A percentile compares a stretch with the other conserved stretches of the same genome.
phyloP scores from a whole-genome alignment of 37 sponge, comb jelly and placozoan species.

The Agelas oroides region DNA sequence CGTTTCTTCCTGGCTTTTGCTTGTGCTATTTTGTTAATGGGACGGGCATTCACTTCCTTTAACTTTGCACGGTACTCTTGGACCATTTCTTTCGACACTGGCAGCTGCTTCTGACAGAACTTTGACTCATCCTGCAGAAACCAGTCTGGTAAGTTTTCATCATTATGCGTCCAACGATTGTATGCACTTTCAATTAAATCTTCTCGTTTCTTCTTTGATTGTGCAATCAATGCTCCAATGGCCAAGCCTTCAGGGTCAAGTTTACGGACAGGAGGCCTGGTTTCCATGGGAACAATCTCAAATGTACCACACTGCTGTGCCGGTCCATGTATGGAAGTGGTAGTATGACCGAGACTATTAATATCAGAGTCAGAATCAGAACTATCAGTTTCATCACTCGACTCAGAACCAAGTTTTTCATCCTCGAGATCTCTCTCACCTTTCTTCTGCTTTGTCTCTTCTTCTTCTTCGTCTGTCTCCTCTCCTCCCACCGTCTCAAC shows the following conservation, averaged over 20 bases:
- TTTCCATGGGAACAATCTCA: slow-evolving; percentile 59
- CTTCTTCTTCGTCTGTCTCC: not conserved
- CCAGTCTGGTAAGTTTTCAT: slow-evolving; percentile 95
- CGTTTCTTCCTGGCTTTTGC: slow-evolving; percentile 92
- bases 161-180: slow-evolving; percentile 88
- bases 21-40: slow-evolving; percentile 97
- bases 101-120: slow-evolving; percentile 83
- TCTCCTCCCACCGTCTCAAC: not conserved
- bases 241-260: slow-evolving; percentile 92
- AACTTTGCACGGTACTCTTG: slow-evolving; percentile 77
- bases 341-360: not conserved
- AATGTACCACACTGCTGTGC: not conserved
- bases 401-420: not conserved
- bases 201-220: slow-evolving; percentile 84
- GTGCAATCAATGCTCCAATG: slow-evolving; percentile 80
- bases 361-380: no score
- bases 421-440: no score
- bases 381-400: not conserved
- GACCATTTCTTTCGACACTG: slow-evolving; percentile 94
- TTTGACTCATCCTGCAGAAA: slow-evolving; percentile 88
- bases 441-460: no score
- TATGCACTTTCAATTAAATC: slow-evolving; percentile 91
- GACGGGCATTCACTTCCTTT: slow-evolving; percentile 91
- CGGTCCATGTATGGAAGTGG: not conserved
- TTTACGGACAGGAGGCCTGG: slow-evolving; percentile 19